phyloP scores from a whole-genome alignment of 2,797 vertebrate species.

The Smutsia gigantea region DNA sequence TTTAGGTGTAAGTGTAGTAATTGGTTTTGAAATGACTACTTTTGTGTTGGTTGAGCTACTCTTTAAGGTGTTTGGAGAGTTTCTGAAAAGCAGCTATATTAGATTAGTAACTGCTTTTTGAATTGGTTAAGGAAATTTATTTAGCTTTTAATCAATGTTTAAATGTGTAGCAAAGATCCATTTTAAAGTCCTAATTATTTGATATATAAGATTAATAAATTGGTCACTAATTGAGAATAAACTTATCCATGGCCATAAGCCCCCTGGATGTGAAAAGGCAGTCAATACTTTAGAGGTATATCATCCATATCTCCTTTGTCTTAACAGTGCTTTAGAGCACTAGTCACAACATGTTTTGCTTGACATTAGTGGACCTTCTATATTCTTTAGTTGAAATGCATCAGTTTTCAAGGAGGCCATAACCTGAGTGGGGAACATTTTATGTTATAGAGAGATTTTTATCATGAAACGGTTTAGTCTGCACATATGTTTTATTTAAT shows the following conservation, averaged over 20 bases:
- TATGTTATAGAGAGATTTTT: neutral
- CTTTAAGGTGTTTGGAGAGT: neutral
- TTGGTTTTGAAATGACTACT: conserved; percentile 17
- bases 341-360: neutral
- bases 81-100: neutral
- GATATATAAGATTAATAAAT: neutral
- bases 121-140: conserved; percentile 48
- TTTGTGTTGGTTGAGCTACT: conserved; percentile 42
- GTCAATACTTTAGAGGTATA: neutral
- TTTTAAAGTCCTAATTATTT: conserved; percentile 36
- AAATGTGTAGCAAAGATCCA: conserved; percentile 56
- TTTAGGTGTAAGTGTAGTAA: neutral
- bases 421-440: neutral
- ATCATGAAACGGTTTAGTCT: neutral
- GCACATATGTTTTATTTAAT: neutral
- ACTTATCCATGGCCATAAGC: neutral
- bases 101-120: conserved; percentile 43
- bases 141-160: conserved; percentile 58
- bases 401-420: conserved; percentile 22
- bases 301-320: neutral
- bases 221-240: neutral
- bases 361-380: neutral
- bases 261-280: neutral
- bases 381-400: conserved; percentile 1
- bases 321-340: neutral